A percentile compares a stretch with the other conserved stretches of the same genome.
Evolutionary conservation across 2,113 vertebrate genomes (phyloP).

Genomic region (Pachycephala philippinensis): DNA sequence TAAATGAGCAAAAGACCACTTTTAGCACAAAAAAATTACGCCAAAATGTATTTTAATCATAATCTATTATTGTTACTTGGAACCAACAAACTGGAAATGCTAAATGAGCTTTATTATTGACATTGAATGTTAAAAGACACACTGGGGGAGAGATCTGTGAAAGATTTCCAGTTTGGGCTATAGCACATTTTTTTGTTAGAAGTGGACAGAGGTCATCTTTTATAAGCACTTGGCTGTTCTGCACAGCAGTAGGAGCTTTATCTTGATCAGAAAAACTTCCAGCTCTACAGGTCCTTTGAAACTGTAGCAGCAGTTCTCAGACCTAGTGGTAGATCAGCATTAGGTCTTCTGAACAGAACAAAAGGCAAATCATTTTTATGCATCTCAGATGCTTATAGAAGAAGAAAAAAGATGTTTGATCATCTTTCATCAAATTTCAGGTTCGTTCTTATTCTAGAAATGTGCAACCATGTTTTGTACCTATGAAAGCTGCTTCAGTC

Average conservation of each 20-base stretch:
- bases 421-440: not conserved
- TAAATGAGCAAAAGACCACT: not conserved
- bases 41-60: not conserved
- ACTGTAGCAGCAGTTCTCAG: not conserved
- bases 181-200: not conserved
- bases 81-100: not conserved
- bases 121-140: not conserved
- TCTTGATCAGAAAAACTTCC: not conserved
- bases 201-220: not conserved
- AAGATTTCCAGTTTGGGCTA: not conserved
- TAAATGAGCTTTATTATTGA: not conserved
- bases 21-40: not conserved
- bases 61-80: not conserved
- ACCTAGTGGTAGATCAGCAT: not conserved
- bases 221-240: not conserved
- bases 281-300: conserved; percentile 1
- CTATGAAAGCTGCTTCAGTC: not conserved
- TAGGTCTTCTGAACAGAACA: not conserved
- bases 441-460: not conserved
- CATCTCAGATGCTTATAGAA: not conserved
- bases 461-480: not conserved
- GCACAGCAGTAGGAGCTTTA: not conserved
- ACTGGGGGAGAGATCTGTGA: not conserved
- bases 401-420: not conserved
- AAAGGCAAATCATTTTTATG: not conserved